A percentile compares a stretch with the other conserved stretches of the same genome.
phyloP scores from a whole-genome alignment of 2,113 vertebrate genomes.

The Fulica atra region DNA sequence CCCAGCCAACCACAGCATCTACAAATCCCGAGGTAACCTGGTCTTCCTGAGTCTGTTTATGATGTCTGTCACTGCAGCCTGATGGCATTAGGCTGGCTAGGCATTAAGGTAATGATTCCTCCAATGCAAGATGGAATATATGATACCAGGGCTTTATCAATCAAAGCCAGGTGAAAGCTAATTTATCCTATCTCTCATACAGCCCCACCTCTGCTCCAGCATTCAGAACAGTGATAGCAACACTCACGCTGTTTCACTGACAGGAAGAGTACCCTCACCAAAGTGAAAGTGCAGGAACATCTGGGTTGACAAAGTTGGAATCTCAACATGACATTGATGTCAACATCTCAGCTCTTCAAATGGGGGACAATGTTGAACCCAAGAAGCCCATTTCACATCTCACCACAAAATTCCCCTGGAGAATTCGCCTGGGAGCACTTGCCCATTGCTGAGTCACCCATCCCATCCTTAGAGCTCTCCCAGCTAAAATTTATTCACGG shows the following conservation, averaged over 20 bases:
- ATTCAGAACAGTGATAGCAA: not conserved
- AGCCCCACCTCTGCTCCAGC: not conserved
- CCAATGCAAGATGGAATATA: not conserved
- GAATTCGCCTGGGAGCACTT: not conserved
- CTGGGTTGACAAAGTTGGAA: not conserved
- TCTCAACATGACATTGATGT: not conserved
- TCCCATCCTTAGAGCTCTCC: not conserved
- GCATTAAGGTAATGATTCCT: not conserved
- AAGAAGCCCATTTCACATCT: not conserved
- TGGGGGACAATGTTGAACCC: not conserved
- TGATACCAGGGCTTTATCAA: not conserved
- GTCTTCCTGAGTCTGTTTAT: not conserved
- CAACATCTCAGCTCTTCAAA: not conserved
- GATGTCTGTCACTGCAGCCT: not conserved
- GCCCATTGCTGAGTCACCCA: not conserved
- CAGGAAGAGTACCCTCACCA: not conserved
- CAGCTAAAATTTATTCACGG: not conserved
- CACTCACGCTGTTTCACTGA: fast-evolving
- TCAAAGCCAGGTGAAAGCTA: not conserved
- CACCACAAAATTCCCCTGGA: not conserved
- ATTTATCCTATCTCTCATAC: not conserved
- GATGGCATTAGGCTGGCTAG: not conserved
- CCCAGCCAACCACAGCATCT: not conserved
- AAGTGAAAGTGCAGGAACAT: not conserved
- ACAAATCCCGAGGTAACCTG: not conserved